phyloP scores from a whole-genome alignment of 1,140 invertebrate genomes.

The Bombus affinis region DNA sequence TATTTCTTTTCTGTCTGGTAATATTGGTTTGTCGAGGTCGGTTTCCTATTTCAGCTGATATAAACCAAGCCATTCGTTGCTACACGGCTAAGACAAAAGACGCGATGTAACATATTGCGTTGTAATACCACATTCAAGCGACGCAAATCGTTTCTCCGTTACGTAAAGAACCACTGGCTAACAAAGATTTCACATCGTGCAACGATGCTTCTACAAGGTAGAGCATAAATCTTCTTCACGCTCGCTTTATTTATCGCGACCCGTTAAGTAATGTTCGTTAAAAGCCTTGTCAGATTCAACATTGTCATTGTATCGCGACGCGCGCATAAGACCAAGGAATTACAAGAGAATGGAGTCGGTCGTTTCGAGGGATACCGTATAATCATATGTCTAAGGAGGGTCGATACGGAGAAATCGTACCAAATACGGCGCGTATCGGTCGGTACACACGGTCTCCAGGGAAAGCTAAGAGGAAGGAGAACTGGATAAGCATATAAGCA shows the following conservation, averaged over 20 bases:
- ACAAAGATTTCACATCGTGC: not conserved
- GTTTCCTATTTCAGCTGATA: not conserved
- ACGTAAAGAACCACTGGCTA: not conserved
- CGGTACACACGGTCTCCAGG: not conserved
- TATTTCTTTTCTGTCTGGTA: not conserved
- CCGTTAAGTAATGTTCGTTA: slow-evolving; percentile 11
- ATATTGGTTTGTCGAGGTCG: not conserved
- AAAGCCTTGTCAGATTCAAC: not conserved
- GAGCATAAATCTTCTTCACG: not conserved
- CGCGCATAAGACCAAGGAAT: not conserved
- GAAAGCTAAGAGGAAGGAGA: slow-evolving; percentile 1
- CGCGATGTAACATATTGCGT: not conserved
- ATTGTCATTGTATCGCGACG: not conserved
- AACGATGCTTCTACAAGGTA: not conserved
- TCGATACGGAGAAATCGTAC: not conserved
- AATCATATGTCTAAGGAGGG: not conserved
- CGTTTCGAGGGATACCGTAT: not conserved
- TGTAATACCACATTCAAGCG: not conserved
- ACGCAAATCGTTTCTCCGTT: not conserved
- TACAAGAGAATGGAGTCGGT: not conserved
- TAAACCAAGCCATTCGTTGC: not conserved
- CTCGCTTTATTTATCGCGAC: slow-evolving; percentile 3
- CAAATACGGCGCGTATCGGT: not conserved
- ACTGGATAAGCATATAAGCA: slow-evolving; percentile 64
- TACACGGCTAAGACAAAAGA: not conserved